phyloP scores from a whole-genome alignment of 2,888 invertebrate genomes.

The Rhogogaster chlorosoma region DNA sequence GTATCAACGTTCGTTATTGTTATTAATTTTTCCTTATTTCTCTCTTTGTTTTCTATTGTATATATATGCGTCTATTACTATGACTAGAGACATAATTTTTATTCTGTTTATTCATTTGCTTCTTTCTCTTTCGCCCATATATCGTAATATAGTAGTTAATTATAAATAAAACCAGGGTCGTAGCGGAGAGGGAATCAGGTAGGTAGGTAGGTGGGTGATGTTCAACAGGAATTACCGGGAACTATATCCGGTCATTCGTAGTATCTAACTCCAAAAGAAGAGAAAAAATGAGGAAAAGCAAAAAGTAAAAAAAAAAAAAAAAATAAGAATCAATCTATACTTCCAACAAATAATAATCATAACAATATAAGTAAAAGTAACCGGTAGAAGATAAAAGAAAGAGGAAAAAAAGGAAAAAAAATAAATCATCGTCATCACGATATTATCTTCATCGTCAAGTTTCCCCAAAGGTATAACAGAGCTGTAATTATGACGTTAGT shows the following conservation, averaged over 20 bases:
- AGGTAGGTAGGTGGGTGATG: no score
- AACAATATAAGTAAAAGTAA: not conserved
- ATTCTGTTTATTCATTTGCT: constrained; percentile 60
- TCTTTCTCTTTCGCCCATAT: not conserved
- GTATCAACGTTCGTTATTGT: not conserved
- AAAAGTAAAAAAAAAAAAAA: not conserved
- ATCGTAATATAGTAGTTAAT: not conserved
- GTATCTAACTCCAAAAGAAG: not conserved
- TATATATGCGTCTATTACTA: constrained; percentile 63
- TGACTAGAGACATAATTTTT: constrained; percentile 72
- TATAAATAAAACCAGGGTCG: not conserved
- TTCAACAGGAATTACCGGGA: not conserved
- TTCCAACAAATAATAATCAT: not conserved
- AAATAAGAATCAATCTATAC: not conserved
- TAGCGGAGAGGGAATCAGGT: not conserved
- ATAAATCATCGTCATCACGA: not conserved
- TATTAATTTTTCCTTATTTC: constrained; percentile 42
- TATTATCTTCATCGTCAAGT: not conserved
- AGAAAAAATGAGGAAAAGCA: not conserved
- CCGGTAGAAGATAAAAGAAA: not conserved
- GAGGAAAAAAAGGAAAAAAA: not conserved
- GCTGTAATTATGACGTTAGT: no score
- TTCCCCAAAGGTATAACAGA: not conserved
- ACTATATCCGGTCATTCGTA: not conserved
- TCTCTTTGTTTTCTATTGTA: constrained; percentile 51